Evolutionary conservation across 2,113 vertebrate genomes (phyloP).

Genomic region (Ondatra zibethicus): DNA sequence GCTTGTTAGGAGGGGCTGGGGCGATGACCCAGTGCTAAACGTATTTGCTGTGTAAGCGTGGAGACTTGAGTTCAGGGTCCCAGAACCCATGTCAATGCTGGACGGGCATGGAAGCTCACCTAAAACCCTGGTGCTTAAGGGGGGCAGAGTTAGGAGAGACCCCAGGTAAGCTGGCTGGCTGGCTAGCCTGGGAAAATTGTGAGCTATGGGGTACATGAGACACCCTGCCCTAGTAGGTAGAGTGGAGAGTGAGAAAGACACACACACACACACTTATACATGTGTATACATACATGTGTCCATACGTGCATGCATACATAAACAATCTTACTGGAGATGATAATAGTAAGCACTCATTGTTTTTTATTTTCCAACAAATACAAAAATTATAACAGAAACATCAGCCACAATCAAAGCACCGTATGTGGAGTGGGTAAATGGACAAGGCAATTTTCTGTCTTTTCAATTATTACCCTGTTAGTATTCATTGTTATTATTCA

Average conservation of each 20-base stretch:
- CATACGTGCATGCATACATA: background rate
- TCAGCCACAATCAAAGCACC: background rate
- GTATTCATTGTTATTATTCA: background rate
- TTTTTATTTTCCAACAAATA: background rate
- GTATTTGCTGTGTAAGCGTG: background rate
- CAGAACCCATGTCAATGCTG: background rate
- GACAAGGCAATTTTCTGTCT: background rate
- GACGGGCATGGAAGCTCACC: background rate
- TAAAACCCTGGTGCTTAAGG: background rate
- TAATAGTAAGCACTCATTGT: background rate
- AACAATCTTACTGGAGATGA: background rate
- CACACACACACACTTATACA: background rate
- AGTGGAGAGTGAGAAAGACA: background rate
- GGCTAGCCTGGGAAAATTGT: no score
- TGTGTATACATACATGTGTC: background rate
- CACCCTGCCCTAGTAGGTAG: background rate
- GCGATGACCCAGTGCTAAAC: background rate
- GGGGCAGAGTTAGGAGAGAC: background rate
- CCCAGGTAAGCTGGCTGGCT: background rate
- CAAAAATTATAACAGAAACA: background rate
- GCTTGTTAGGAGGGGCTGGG: background rate
- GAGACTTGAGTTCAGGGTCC: background rate
- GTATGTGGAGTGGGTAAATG: background rate
- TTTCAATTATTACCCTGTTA: background rate
- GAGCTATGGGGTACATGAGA: background rate